Evolutionary conservation across 1,140 invertebrate species (phyloP).

Genomic region (Sminthurinus signatus): DNA sequence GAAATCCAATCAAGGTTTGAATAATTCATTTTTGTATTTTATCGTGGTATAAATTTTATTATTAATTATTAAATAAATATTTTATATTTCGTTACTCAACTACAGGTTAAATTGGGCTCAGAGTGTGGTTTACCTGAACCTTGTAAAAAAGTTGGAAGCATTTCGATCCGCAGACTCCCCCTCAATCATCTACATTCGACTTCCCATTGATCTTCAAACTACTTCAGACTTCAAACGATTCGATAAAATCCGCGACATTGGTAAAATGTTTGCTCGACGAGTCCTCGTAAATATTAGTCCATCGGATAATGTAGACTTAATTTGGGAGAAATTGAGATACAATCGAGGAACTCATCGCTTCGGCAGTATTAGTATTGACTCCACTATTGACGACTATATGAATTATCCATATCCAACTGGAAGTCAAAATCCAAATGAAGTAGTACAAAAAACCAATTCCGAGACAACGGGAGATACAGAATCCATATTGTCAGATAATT

Average conservation of each 20-base stretch:
- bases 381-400: no score
- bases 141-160: background rate
- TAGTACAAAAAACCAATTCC: no score
- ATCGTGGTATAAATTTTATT: no score
- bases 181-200: background rate
- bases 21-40: no score
- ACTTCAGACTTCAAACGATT: slow-evolving; percentile 7
- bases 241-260: background rate
- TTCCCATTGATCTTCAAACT: background rate
- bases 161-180: background rate
- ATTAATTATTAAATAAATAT: no score
- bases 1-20: slow-evolving; percentile 5
- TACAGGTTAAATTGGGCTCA: slow-evolving; percentile 7
- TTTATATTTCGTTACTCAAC: no score
- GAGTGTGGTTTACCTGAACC: slow-evolving; percentile 3
- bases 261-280: background rate
- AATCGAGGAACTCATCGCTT: background rate
- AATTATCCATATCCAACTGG: no score
- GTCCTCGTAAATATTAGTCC: background rate
- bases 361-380: background rate
- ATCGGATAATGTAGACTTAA: background rate
- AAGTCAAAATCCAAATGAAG: no score
- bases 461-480: no score
- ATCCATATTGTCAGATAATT: no score
- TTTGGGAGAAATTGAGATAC: background rate